Evolutionary conservation across 2,888 invertebrate genomes (phyloP).

Genomic region (Gnatocerus cornutus): DNA sequence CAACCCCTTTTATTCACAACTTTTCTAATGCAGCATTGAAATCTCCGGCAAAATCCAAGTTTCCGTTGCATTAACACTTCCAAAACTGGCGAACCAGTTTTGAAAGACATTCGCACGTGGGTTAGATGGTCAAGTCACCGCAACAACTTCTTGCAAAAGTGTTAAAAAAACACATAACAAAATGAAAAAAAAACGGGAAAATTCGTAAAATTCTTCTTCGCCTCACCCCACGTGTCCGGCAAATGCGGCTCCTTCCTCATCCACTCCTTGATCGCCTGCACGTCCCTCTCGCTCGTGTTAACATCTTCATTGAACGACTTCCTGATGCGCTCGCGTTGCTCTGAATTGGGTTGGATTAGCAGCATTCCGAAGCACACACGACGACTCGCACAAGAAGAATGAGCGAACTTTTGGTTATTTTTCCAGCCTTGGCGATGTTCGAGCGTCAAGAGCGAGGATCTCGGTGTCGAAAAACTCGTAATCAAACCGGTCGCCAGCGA

Average conservation of each 20-base stretch:
- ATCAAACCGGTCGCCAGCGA: conserved; percentile 1
- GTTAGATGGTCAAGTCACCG: too few relatives aligned
- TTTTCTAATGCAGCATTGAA: too few relatives aligned
- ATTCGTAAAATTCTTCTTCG: too few relatives aligned
- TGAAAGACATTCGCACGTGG: too few relatives aligned
- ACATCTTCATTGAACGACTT: conserved; percentile 81
- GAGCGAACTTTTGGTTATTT: neutral
- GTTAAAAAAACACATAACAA: too few relatives aligned
- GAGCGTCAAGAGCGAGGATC: conserved; percentile 19
- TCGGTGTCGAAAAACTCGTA: conserved; percentile 1
- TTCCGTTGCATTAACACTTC: too few relatives aligned
- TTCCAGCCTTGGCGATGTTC: conserved; percentile 4
- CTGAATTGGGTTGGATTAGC: conserved; percentile 79
- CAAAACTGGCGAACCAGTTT: too few relatives aligned
- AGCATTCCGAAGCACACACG: conserved; percentile 69
- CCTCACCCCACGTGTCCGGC: conserved; percentile 64
- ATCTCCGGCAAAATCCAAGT: too few relatives aligned
- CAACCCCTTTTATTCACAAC: too few relatives aligned
- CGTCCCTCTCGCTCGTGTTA: conserved; percentile 74
- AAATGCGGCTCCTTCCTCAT: conserved; percentile 78
- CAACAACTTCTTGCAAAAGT: too few relatives aligned
- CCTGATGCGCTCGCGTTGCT: conserved; percentile 79
- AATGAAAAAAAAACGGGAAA: too few relatives aligned
- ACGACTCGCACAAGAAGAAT: neutral
- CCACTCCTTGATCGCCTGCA: conserved; percentile 78